Conservation (phyloP, 92 coral and sea anemone species). For the Montipora capitata region DNA sequence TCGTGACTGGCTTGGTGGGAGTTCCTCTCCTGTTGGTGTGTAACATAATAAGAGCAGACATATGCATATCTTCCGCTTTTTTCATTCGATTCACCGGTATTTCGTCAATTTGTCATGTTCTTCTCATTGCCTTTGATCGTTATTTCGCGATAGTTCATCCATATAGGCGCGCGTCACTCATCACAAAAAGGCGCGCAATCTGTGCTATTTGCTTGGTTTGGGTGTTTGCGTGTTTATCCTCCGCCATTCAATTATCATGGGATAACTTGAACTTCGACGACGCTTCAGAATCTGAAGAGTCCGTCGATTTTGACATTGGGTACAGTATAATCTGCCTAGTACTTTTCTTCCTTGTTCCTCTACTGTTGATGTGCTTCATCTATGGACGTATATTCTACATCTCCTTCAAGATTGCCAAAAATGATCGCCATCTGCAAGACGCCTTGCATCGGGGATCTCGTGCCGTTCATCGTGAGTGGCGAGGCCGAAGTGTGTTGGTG, state of each 20-base stretch:
- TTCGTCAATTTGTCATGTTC: constrained; percentile 88
- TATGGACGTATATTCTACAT: constrained; percentile 40
- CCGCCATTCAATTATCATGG: constrained; percentile 81
- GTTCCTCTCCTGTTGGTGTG: constrained; percentile 64
- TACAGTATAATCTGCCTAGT: constrained; percentile 33
- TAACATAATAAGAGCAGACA: not conserved
- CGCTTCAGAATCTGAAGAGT: constrained; percentile 20
- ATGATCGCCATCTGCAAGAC: not conserved
- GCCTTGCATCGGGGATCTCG: constrained; percentile 9
- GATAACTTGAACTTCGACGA: not conserved
- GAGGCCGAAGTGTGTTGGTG: constrained; percentile 50
- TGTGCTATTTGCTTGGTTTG: constrained; percentile 46
- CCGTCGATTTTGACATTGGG: not conserved
- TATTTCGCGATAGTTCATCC: constrained; percentile 83
- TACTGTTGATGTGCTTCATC: constrained; percentile 36
- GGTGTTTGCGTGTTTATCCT: constrained; percentile 35
- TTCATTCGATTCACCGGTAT: constrained; percentile 84
- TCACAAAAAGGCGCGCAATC: constrained; percentile 59
- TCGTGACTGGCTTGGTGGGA: constrained; percentile 81
- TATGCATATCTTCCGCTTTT: constrained; percentile 69
- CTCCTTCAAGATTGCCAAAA: constrained; percentile 18
- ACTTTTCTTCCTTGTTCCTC: constrained; percentile 52
- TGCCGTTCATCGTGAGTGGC: constrained; percentile 8
- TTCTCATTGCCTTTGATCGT: constrained; percentile 85
- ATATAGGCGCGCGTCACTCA: constrained; percentile 45